Evolutionary conservation across 2,888 invertebrate genomes (phyloP), one percentile per base, ranked within the genome.

Genomic region (Thera obeliscata): DNA sequence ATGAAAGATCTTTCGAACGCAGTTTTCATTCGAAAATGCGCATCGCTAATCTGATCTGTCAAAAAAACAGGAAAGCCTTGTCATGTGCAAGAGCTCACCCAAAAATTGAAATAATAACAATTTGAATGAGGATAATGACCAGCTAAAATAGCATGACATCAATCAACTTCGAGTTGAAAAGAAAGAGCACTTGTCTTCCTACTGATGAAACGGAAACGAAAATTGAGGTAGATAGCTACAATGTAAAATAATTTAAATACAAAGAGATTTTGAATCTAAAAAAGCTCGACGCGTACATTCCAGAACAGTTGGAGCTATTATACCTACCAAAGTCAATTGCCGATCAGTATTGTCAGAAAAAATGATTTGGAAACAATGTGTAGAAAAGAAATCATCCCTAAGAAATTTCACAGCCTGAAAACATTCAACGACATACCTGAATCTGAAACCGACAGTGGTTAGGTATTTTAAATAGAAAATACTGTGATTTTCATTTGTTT

Each of bases 391-490:
- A 48, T 48, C 11, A 48, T 48, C 48, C 48, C 48, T 5, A 8
- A 48, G 8, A 8, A 48, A 48, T 48, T 48, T 48, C 48, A 48
- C 48, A 48, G 48, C 48, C 48, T 48, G 8, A 48, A 11, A 48
- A 48, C 48, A 7, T 48, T 48, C 8, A 48, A 48, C 48, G 8
- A 48, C 48, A 48, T 48, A 48, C 48, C 48, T 48, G 48, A 48
- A 48, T 48, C 48, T 48, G 48, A 48, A 48, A 48, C 48, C 48
- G 48, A 48, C 48, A 48, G 48, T 48, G 48, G 8, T 48, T 48
- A 8, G 8, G 4, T 48, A 5, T 48, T 48, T 48, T 38, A 22
- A 38, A 38, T 38, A 38, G 38, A 38, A 38, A 38, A 5, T 38
- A 38, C 38, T 6, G 6, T 6, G 48, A 48, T 2, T 48, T 48